Evolutionary conservation across 1,140 invertebrate genomes (phyloP).

Genomic region (Apis laboriosa): DNA sequence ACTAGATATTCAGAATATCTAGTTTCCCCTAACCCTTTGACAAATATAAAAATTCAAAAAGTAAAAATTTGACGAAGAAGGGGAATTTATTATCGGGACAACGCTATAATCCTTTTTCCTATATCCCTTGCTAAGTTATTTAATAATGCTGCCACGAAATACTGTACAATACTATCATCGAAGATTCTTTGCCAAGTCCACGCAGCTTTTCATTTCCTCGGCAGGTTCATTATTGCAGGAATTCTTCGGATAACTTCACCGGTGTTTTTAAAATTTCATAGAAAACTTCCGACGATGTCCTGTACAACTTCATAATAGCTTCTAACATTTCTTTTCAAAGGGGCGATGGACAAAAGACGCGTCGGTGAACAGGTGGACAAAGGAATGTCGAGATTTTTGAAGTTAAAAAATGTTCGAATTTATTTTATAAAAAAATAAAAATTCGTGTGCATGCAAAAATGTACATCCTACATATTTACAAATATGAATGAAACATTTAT

Average conservation of each 20-base stretch:
- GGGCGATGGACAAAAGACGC: neutral
- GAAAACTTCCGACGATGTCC: neutral
- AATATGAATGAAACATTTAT: too few species aligned
- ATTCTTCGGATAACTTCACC: constrained; percentile 1
- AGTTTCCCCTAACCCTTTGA: too few species aligned
- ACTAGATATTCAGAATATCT: too few species aligned
- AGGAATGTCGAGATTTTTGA: too few species aligned
- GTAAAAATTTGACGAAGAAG: neutral
- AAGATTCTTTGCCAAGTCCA: neutral
- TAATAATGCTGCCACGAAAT: constrained; percentile 4
- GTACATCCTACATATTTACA: too few species aligned
- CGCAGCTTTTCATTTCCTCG: neutral
- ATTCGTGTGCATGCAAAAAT: too few species aligned
- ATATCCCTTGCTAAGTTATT: neutral
- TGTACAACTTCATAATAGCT: neutral
- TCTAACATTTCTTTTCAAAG: neutral
- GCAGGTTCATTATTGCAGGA: neutral
- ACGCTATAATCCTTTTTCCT: neutral
- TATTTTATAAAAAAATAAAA: too few species aligned
- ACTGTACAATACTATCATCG: constrained; percentile 17
- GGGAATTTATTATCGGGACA: neutral
- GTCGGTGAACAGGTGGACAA: neutral
- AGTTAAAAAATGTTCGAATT: too few species aligned
- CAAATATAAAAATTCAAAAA: neutral
- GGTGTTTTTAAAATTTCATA: neutral